These are phyloP conservation scores for Oxycera nigricornis DNA, from an alignment of 2,888 invertebrate species.

Conservation along the genomic window DNA sequence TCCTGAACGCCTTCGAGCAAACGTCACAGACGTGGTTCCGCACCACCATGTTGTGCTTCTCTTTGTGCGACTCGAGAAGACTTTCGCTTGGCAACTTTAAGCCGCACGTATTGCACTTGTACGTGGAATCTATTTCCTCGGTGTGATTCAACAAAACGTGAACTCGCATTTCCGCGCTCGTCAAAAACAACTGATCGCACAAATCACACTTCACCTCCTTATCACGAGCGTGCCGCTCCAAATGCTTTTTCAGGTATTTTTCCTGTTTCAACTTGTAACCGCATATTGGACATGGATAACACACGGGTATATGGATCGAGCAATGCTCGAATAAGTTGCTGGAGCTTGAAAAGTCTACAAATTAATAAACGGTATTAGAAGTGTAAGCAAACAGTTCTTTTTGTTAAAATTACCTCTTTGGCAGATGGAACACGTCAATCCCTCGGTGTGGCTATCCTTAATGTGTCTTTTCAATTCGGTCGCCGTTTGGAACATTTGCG, in stretches of 20 bases:
- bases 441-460: constrained; percentile 27
- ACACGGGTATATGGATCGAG: constrained; percentile 26
- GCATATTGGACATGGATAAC: constrained; percentile 33
- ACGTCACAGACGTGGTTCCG: constrained; percentile 30
- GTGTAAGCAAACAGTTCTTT: background rate
- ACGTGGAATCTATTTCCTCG: constrained; percentile 29
- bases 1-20: constrained; percentile 33
- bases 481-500: constrained; percentile 16
- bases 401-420: constrained; percentile 27
- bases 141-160: constrained; percentile 18
- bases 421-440: constrained; percentile 31
- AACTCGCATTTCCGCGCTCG: constrained; percentile 29
- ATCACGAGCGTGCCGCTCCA: constrained; percentile 58
- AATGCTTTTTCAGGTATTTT: constrained; percentile 61
- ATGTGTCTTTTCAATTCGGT: constrained; percentile 23
- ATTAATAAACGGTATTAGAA: background rate
- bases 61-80: constrained; percentile 22
- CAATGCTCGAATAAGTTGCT: constrained; percentile 35
- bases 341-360: constrained; percentile 29
- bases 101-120: constrained; percentile 24
- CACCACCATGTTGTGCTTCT: constrained; percentile 23
- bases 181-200: constrained; percentile 28
- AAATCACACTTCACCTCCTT: constrained; percentile 57
- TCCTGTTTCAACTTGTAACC: constrained; percentile 52
- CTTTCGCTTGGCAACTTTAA: constrained; percentile 12